A percentile compares a stretch with the other conserved stretches of the same genome.
Conservation (phyloP, 2,113 vertebrate genomes). For the Lipotes vexillifer region DNA sequence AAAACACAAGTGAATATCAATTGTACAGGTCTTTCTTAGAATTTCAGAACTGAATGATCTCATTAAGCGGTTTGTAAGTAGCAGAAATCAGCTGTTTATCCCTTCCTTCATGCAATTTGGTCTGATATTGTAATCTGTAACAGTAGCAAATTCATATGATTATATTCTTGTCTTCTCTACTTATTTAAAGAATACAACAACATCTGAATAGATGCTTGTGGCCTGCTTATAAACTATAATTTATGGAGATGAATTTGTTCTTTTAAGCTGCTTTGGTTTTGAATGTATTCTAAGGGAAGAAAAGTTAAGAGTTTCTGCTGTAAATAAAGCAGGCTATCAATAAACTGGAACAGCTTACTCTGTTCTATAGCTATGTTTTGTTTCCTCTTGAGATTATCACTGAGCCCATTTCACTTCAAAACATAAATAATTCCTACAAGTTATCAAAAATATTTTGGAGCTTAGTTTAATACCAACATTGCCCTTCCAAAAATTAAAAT, state of each 20-base stretch:
- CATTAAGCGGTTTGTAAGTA: background rate
- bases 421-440: background rate
- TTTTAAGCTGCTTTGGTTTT: constrained; percentile 25
- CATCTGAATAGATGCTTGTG: background rate
- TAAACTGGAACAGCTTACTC: background rate
- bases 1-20: background rate
- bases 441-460: constrained; percentile 24
- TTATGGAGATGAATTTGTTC: background rate
- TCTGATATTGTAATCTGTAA: background rate
- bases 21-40: background rate
- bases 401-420: background rate
- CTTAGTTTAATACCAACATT: background rate
- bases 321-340: background rate
- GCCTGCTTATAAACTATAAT: background rate
- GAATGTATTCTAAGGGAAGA: background rate
- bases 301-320: background rate
- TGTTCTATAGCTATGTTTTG: background rate
- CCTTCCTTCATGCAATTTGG: background rate
- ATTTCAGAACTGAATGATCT: background rate
- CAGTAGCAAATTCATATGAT: background rate
- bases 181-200: background rate
- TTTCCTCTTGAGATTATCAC: background rate
- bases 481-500: background rate
- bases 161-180: background rate
- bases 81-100: background rate